phyloP scores from a whole-genome alignment of 2,888 invertebrate genomes.

The Schrankia costaestrigalis region DNA sequence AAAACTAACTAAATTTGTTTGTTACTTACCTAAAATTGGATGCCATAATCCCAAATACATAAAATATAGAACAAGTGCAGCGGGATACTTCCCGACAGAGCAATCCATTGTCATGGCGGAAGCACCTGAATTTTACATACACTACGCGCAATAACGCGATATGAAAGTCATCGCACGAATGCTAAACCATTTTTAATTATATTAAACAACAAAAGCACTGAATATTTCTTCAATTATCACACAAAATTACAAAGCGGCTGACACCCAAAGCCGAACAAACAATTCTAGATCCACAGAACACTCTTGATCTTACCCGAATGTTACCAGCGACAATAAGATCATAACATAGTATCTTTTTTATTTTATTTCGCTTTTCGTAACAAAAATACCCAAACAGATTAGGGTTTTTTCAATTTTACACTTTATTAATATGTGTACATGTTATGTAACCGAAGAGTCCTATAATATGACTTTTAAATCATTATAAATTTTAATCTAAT shows the following conservation, averaged over 20 bases:
- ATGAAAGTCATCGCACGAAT: conserved; percentile 59
- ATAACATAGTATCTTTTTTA: too few relatives aligned
- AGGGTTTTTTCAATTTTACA: too few relatives aligned
- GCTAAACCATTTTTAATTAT: conserved; percentile 66
- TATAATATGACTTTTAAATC: too few relatives aligned
- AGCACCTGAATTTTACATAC: conserved; percentile 60
- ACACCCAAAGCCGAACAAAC: conserved; percentile 80
- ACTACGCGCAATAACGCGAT: conserved; percentile 49
- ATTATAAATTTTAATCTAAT: too few relatives aligned
- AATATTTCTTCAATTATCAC: conserved; percentile 62
- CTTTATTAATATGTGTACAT: too few relatives aligned
- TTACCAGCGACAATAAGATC: too few relatives aligned
- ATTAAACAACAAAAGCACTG: conserved; percentile 52
- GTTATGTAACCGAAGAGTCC: too few relatives aligned
- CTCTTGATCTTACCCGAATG: conserved; percentile 46
- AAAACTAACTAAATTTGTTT: conserved; percentile 25
- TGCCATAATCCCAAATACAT: conserved; percentile 65
- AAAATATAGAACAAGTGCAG: conserved; percentile 68
- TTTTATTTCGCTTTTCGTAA: too few relatives aligned
- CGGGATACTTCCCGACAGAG: conserved; percentile 62
- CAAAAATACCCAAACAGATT: too few relatives aligned
- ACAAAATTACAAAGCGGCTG: conserved; percentile 71
- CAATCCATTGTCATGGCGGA: conserved; percentile 77
- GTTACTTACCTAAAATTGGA: conserved; percentile 67
- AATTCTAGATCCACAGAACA: conserved; percentile 48